phyloP scores from a whole-genome alignment of 2,888 invertebrate species.

The Catocala sponsa region DNA sequence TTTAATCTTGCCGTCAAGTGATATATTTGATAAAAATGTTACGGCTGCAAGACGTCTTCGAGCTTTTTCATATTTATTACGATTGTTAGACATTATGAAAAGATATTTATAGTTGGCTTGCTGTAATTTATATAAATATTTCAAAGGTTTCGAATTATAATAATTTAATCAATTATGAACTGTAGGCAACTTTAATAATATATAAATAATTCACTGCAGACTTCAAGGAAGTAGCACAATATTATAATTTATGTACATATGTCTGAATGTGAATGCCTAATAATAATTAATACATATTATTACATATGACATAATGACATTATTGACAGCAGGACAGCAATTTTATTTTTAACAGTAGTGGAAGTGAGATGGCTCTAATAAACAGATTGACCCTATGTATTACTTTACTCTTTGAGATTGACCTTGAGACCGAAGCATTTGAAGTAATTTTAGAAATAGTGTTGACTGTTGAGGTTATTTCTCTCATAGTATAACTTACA shows the following conservation, averaged over 20 bases:
- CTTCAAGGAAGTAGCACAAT: constrained; percentile 3
- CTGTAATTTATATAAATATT: too few relatives aligned
- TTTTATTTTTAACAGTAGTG: too few relatives aligned
- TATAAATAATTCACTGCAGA: constrained; percentile 25
- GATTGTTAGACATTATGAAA: constrained; percentile 69
- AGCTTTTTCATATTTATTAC: constrained; percentile 89
- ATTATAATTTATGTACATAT: too few relatives aligned
- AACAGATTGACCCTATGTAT: too few relatives aligned
- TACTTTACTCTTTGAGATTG: too few relatives aligned
- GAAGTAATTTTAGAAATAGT: too few relatives aligned
- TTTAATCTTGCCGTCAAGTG: constrained; percentile 96
- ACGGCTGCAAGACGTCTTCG: constrained; percentile 96
- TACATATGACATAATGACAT: not conserved
- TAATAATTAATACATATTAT: too few relatives aligned
- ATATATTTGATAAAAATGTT: constrained; percentile 98
- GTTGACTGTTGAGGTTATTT: too few relatives aligned
- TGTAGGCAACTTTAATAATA: constrained; percentile 6
- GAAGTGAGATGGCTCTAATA: too few relatives aligned
- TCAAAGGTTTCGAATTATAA: not conserved
- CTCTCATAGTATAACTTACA: too few relatives aligned
- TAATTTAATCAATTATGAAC: constrained; percentile 1
- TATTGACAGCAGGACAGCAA: constrained; percentile 1
- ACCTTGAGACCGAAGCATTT: too few relatives aligned
- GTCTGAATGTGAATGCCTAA: not conserved
- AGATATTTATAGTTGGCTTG: not conserved